A percentile compares a stretch with the other conserved stretches of the same genome.
phyloP scores from a whole-genome alignment of 2,113 vertebrate species.

The Oryzias woworae region DNA sequence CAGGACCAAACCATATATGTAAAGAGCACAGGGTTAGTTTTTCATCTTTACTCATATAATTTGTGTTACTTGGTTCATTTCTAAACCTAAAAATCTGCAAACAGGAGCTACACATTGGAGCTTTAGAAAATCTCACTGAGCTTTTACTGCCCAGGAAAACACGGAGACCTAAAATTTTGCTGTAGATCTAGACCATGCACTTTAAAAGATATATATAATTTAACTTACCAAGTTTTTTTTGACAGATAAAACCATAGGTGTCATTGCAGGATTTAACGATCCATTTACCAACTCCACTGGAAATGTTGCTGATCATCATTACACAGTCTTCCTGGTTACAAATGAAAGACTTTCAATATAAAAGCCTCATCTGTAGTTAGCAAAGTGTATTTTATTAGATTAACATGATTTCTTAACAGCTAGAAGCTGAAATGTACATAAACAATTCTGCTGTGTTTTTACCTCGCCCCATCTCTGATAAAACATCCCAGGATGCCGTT shows the following conservation, averaged over 20 bases:
- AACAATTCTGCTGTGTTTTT: constrained; percentile 7
- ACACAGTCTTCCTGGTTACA: constrained; percentile 81
- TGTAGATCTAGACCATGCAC: neutral
- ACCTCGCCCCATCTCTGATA: constrained; percentile 69
- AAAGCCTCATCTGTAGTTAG: neutral
- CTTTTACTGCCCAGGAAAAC: too few species aligned
- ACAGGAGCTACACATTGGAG: too few species aligned
- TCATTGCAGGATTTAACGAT: constrained; percentile 77
- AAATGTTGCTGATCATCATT: constrained; percentile 65
- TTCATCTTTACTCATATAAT: neutral
- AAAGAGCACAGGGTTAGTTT: neutral
- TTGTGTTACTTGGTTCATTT: neutral
- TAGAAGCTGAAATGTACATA: neutral
- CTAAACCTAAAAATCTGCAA: too few species aligned
- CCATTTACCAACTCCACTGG: constrained; percentile 81
- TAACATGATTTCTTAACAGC: neutral
- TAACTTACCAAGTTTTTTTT: constrained; percentile 76
- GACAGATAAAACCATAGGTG: constrained; percentile 83
- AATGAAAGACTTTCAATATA: neutral
- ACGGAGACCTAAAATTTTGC: too few species aligned
- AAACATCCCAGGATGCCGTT: constrained; percentile 46
- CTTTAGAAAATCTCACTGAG: too few species aligned
- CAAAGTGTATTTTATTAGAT: neutral
- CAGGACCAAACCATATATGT: neutral
- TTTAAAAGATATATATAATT: neutral